These are phyloP conservation scores for Atherinomorus stipes DNA, from an alignment of 2,113 vertebrate species.

Conservation along the genomic window DNA sequence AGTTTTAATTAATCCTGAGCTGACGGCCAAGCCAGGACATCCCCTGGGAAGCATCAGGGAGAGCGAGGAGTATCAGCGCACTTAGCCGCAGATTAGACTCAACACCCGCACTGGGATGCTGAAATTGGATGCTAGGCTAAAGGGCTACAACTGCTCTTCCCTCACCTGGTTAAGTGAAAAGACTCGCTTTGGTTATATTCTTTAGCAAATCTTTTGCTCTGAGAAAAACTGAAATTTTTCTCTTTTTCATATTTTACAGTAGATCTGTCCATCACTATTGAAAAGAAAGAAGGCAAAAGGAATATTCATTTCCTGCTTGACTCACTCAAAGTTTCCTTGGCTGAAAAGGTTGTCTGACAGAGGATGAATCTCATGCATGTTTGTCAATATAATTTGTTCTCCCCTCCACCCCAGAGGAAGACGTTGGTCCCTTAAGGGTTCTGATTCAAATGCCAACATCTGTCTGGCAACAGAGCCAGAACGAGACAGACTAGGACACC, in stretches of 20 bases:
- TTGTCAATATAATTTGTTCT: conserved; percentile 84
- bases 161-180: conserved; percentile 36
- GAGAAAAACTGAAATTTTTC: conserved; percentile 11
- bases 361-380: conserved; percentile 82
- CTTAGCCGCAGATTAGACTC: conserved; percentile 79
- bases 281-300: conserved; percentile 29
- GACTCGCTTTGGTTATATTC: background rate
- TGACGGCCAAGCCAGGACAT: conserved; percentile 90
- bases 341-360: conserved; percentile 79
- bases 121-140: conserved; percentile 53
- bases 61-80: conserved; percentile 78
- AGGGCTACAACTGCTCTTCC: conserved; percentile 40
- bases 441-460: conserved; percentile 81
- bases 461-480: conserved; percentile 75
- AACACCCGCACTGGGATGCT: conserved; percentile 63
- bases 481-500: conserved; percentile 73
- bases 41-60: conserved; percentile 85
- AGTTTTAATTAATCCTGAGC: conserved; percentile 96
- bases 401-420: conserved; percentile 70
- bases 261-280: conserved; percentile 48
- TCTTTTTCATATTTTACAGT: conserved; percentile 12
- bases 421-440: conserved; percentile 75
- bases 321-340: conserved; percentile 68
- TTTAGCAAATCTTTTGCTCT: background rate
- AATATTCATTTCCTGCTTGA: conserved; percentile 75